Conservation (phyloP, 2,888 invertebrate species). For the Pachymerium ferrugineum region DNA sequence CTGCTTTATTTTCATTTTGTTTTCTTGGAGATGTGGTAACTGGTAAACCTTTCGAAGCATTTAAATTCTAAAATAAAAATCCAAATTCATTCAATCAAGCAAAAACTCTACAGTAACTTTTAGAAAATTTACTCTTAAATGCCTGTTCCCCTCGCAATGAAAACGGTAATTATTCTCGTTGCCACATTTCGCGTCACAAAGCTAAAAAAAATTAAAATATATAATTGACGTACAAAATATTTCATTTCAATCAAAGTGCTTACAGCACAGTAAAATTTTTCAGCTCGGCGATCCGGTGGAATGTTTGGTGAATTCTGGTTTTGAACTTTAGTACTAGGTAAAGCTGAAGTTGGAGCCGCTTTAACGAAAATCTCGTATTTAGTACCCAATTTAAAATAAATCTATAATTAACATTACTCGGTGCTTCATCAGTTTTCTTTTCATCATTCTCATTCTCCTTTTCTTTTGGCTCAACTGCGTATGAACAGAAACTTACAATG, state of each 20-base stretch:
- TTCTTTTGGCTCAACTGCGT: too few relatives aligned
- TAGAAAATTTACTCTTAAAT: not conserved
- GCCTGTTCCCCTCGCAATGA: not conserved
- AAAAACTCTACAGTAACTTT: not conserved
- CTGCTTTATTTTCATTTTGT: not conserved
- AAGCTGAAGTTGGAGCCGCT: too few relatives aligned
- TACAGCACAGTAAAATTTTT: not conserved
- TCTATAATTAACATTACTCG: too few relatives aligned
- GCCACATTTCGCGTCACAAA: not conserved
- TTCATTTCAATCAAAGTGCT: not conserved
- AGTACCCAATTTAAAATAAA: too few relatives aligned
- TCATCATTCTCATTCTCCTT: too few relatives aligned
- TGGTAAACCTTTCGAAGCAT: not conserved
- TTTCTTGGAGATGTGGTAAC: not conserved
- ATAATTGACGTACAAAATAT: too few relatives aligned
- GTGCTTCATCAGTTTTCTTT: too few relatives aligned
- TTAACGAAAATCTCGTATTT: too few relatives aligned
- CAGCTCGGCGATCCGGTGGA: not conserved
- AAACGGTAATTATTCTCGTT: not conserved
- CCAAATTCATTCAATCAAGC: not conserved
- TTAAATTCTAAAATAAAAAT: not conserved
- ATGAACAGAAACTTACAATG: too few relatives aligned
- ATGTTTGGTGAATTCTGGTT: not conserved
- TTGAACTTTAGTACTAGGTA: not conserved
- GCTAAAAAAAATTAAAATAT: not conserved